Conservation (phyloP, 1,140 invertebrate species). For the Bombyx mori region DNA sequence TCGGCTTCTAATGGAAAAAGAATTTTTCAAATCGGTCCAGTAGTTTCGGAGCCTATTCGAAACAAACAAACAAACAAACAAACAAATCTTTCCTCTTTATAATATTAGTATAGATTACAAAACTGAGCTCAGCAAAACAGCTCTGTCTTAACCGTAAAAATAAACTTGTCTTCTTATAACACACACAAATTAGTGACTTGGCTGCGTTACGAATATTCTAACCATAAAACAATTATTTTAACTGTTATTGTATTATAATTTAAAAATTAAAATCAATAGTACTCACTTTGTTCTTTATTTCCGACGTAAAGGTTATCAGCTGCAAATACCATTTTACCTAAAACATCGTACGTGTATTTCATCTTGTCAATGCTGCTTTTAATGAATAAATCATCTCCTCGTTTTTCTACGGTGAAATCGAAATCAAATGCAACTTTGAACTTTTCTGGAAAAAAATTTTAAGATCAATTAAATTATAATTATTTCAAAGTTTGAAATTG, state of each 20-base stretch:
- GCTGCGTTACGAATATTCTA: too few relatives aligned
- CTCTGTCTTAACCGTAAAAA: background rate
- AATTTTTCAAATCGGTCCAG: too few relatives aligned
- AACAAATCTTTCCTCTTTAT: too few relatives aligned
- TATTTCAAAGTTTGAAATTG: too few relatives aligned
- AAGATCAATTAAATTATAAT: background rate
- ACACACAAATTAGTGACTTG: background rate
- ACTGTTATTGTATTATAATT: background rate
- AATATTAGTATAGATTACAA: too few relatives aligned
- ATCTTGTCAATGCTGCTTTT: slow-evolving; percentile 15
- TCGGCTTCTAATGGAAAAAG: too few relatives aligned
- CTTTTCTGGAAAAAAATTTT: slow-evolving; percentile 32
- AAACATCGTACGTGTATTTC: slow-evolving; percentile 24
- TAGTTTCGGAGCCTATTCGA: too few relatives aligned
- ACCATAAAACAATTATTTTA: too few relatives aligned
- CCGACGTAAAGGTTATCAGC: slow-evolving; percentile 32
- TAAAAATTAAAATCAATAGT: background rate
- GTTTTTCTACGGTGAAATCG: slow-evolving; percentile 18
- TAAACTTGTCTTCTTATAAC: background rate
- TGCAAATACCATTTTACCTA: slow-evolving; percentile 20
- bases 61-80: too few relatives aligned
- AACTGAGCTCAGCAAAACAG: too few relatives aligned
- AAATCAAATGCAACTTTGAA: slow-evolving; percentile 18
- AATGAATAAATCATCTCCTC: slow-evolving; percentile 30
- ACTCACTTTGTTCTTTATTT: slow-evolving; percentile 35